Evolutionary conservation across 2,797 vertebrate genomes (phyloP), one percentile per base, ranked within the genome.

Genomic region (Eutrigla gurnardus): DNA sequence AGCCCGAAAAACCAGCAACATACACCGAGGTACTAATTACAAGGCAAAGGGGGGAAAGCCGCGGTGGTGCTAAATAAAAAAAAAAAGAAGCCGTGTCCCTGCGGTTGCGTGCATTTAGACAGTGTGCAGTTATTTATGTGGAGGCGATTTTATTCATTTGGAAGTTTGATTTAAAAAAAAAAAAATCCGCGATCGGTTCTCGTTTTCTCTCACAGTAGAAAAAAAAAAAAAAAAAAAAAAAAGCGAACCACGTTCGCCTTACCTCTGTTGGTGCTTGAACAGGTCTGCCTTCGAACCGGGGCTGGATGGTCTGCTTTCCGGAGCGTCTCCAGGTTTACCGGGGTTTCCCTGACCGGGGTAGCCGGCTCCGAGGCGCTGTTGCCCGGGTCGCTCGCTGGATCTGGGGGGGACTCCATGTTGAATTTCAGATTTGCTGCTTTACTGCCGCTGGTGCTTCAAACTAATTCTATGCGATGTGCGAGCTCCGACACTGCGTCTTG

Each of bases 371-470:
- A 95, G 93, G 95, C 95, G 95, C 96, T 96, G 96, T 96, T 97
- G 93, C 95, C 96, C 95, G 96, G 96, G 94, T 97, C 96, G 94
- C 95, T 96, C 91, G 96, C 95, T 94, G 96, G 96, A 95, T 97
- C 96, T 95, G 97, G 96, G 94, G 96, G 96, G 93, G 97, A 96
- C 96, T 98, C 97, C 97, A 98, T 98, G 96, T 96, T 96, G 96
- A 95, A 91, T 93, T 88, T 92, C 84, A 80, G 92, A 65, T 91
- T 89, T 42, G 80, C 88, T 86, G 83, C 83, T 90, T 68, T 83
- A 89, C 83, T 93, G 87, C 73, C 77, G 87, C 86, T 86, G 75
- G 76, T 77, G 89, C 96, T 95, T 95, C 69, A 86, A 94, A 94
- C 94, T 93, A 94, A 93, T 94, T 95, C 88, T 95, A 82, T 82